These are phyloP conservation scores for Muscicapa striata DNA, from an alignment of 2,797 vertebrate species.

Conservation along the genomic window DNA sequence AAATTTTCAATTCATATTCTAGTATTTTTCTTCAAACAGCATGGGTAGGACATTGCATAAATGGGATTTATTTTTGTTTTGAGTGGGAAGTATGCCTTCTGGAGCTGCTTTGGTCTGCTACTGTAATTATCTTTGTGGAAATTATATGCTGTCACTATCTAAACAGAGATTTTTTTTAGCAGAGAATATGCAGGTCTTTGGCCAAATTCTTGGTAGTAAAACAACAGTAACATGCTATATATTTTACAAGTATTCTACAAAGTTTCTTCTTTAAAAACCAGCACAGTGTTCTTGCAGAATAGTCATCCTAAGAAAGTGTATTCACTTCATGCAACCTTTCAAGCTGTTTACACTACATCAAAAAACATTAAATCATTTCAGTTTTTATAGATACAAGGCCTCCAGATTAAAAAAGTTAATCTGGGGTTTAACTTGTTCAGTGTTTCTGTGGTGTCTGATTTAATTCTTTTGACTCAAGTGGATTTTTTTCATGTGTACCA, in stretches of 20 bases:
- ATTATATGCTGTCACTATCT: slow-evolving; percentile 13
- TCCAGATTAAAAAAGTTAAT: background rate
- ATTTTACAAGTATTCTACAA: slow-evolving; percentile 3
- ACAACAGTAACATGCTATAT: background rate
- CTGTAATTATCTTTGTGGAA: slow-evolving; percentile 60
- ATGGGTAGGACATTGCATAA: slow-evolving; percentile 22
- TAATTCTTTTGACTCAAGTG: background rate
- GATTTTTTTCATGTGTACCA: background rate
- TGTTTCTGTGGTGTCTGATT: background rate
- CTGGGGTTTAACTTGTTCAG: background rate
- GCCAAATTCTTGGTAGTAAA: slow-evolving; percentile 7
- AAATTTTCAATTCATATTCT: slow-evolving; percentile 69
- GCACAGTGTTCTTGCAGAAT: background rate
- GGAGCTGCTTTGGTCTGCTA: slow-evolving; percentile 31
- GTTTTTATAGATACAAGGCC: background rate
- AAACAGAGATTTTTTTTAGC: background rate
- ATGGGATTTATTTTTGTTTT: background rate
- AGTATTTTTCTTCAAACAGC: slow-evolving; percentile 45
- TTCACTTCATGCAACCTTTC: background rate
- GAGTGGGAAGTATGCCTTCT: slow-evolving; percentile 33
- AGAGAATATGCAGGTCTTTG: background rate
- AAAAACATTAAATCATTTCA: slow-evolving; percentile 8
- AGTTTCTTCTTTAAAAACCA: slow-evolving; percentile 9
- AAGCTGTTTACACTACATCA: background rate
- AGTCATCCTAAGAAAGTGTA: background rate